A percentile compares a stretch with the other conserved stretches of the same genome.
Conservation (phyloP, 1,140 invertebrate species). For the Bilobella aurantiaca region DNA sequence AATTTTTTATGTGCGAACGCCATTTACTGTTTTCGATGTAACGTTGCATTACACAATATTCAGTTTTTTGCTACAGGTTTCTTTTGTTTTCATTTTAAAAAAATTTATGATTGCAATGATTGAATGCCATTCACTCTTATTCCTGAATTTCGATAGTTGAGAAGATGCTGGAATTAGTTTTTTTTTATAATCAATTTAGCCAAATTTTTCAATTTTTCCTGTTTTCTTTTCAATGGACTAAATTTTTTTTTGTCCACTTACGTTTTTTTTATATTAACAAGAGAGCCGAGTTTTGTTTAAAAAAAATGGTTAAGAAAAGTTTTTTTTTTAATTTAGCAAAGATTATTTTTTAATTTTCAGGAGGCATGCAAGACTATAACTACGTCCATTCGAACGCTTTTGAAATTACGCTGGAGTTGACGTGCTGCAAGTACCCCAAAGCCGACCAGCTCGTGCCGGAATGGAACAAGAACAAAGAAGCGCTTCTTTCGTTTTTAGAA, state of each 20-base stretch:
- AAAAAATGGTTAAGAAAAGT: background rate
- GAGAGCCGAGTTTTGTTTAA: conserved; percentile 8
- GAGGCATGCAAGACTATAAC: conserved; percentile 98
- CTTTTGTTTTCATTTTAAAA: too few species aligned
- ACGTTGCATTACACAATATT: too few species aligned
- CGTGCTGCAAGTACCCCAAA: conserved; percentile 87
- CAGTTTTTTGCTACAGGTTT: too few species aligned
- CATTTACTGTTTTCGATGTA: too few species aligned
- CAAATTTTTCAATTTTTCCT: too few species aligned
- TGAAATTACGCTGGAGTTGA: conserved; percentile 91
- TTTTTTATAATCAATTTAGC: too few species aligned
- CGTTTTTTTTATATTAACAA: background rate
- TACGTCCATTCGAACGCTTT: conserved; percentile 90
- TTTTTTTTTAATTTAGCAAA: too few species aligned
- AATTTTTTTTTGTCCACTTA: background rate
- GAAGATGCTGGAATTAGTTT: too few species aligned
- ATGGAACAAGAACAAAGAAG: conserved; percentile 80
- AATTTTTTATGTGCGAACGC: too few species aligned
- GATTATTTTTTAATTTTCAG: conserved; percentile 39
- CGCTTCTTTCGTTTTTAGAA: conserved; percentile 75
- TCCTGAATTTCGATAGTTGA: too few species aligned
- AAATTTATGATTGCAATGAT: too few species aligned
- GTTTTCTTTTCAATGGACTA: background rate
- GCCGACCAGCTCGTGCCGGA: conserved; percentile 57
- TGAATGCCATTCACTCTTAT: too few species aligned